Percentiles rank a stretch among this genome's conserved stretches.
Evolutionary conservation across 2,797 vertebrate species (phyloP).

Genomic region (Parauchenoglanis punctatus): DNA sequence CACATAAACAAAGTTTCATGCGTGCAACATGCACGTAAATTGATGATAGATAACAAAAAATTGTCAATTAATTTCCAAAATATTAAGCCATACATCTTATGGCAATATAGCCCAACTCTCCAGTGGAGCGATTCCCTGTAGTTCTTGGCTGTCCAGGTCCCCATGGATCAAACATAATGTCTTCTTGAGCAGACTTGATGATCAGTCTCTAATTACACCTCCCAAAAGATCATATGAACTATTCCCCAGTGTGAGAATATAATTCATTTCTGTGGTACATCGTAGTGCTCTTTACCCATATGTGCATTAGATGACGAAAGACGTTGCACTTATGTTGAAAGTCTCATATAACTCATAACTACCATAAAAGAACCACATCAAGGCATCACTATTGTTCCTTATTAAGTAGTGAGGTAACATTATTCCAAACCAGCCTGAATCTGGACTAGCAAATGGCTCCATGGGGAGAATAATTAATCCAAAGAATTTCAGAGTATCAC

Average conservation of each 20-base stretch:
- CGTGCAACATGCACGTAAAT: background rate
- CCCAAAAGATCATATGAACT: background rate
- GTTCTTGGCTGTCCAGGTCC: background rate
- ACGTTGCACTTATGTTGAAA: constrained; percentile 4
- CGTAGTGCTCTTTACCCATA: background rate
- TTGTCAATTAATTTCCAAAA: background rate
- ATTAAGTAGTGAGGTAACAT: constrained; percentile 33
- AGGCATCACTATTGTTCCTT: constrained; percentile 12
- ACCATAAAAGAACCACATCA: constrained; percentile 18
- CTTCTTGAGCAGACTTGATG: background rate
- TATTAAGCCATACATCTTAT: background rate
- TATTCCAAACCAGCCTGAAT: constrained; percentile 29
- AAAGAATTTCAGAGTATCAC: constrained; percentile 22
- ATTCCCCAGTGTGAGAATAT: background rate
- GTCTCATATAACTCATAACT: constrained; percentile 32
- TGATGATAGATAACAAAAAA: background rate
- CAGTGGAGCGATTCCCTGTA: background rate
- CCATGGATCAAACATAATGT: background rate
- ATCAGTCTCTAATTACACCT: constrained; percentile 19
- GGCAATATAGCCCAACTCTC: background rate
- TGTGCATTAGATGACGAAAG: constrained; percentile 31
- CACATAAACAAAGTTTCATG: background rate
- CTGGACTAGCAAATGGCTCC: constrained; percentile 28
- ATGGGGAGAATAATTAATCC: constrained; percentile 45
- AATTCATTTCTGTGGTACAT: constrained; percentile 1